Evolutionary conservation across 2,797 vertebrate species (phyloP), one percentile per base, ranked within the genome.

Genomic region (Neopelma chrysocephalum): DNA sequence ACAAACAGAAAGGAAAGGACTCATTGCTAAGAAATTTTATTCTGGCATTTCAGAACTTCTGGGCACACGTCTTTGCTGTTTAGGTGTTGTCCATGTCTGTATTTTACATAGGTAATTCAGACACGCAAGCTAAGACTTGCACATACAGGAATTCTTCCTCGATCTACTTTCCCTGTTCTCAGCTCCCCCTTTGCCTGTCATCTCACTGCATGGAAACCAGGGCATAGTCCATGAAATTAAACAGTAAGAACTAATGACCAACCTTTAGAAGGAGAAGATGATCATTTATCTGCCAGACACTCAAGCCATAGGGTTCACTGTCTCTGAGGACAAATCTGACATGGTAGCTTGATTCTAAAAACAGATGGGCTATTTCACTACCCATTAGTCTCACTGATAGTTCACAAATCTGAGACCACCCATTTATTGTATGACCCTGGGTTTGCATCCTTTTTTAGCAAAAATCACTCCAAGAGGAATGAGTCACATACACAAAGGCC

Each of bases 221-320:
- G 32, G 40, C 76, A 90, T 12, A 58, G 43, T 66, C 85, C 78
- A 77, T 94, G 86, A 96, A 95, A 95, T 90, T 82, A 78, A 91
- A 91, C 68, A 81, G 25, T 68, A 94, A 85, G 53, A 82, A 81
- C n/a, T 64, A 84, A 94, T 83, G 69, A 62, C 31, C 43, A 66
- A 47, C 42, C 56, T 90, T 89, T 36, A 80, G 60, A 77, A 73
- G 40, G n/a, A 85, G 87, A 73, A 93, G 36, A 70, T 21, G 56
- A 43, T 73, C 2, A 18, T 93, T 87, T 82, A 73, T 90, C 79
- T 94, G 70, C 38, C 66, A 92, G 66, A 79, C 42, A 38, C 27
- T 91, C 47, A 38, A 89, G 32, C 54, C 38, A 31, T 2, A 58
- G 62, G 25, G 31, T 62, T 94, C 64, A 40, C 27, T 0, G 19